phyloP scores from a whole-genome alignment of 2,888 invertebrate genomes.

The Pollenia amentaria region DNA sequence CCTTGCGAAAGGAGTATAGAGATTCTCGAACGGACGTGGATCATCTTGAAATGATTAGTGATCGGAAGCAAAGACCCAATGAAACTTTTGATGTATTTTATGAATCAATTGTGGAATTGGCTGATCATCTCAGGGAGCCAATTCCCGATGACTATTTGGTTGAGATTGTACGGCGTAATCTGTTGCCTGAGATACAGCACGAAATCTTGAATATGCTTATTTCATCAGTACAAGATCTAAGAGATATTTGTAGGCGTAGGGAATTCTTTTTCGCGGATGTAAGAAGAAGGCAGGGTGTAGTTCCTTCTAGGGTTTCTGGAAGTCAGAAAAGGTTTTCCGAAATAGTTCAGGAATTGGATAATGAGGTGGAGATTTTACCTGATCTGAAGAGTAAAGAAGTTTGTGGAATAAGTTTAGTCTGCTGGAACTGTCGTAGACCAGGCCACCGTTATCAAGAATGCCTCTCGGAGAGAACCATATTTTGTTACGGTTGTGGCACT shows the following conservation, averaged over 20 bases:
- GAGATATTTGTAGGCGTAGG: neutral
- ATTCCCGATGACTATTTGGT: no score
- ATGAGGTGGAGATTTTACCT: neutral
- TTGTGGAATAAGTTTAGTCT: neutral
- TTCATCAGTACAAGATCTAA: neutral
- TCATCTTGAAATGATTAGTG: neutral
- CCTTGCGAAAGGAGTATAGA: neutral
- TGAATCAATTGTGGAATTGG: no score
- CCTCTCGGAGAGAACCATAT: neutral
- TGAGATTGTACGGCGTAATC: neutral
- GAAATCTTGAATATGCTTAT: neutral
- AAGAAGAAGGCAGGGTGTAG: neutral
- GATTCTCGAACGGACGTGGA: neutral
- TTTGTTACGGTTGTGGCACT: neutral
- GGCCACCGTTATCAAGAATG: conserved; percentile 6
- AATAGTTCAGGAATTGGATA: neutral
- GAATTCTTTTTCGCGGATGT: neutral
- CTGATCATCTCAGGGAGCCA: no score
- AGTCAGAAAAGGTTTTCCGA: neutral
- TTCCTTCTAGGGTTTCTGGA: neutral
- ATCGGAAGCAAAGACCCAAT: neutral
- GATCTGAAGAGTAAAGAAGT: neutral
- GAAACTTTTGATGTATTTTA: neutral
- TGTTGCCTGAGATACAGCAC: conserved; percentile 1
- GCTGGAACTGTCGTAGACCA: no score